A percentile compares a stretch with the other conserved stretches of the same genome.
Evolutionary conservation across 2,888 invertebrate species (phyloP).

Genomic region (Polyploca ridens): DNA sequence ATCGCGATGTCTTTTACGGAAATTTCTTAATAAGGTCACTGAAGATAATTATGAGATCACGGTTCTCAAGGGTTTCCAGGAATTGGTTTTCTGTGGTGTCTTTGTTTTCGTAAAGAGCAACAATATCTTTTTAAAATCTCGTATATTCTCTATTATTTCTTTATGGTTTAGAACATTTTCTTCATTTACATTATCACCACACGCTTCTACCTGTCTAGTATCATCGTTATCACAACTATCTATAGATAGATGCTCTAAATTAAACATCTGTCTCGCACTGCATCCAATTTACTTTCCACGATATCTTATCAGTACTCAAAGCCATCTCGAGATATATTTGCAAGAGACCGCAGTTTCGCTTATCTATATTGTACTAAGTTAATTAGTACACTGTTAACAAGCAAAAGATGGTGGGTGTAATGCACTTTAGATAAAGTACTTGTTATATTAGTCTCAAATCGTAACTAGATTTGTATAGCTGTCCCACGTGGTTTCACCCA

Average conservation of each 20-base stretch:
- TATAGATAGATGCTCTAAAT: slow-evolving; percentile 26
- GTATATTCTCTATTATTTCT: neutral
- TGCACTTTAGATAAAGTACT: slow-evolving; percentile 7
- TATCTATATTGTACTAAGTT: slow-evolving; percentile 8
- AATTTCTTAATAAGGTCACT: neutral
- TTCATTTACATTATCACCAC: neutral
- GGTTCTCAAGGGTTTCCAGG: neutral
- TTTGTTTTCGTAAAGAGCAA: neutral
- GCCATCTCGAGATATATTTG: slow-evolving; percentile 30
- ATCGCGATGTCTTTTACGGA: neutral
- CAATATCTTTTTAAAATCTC: neutral
- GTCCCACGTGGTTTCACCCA: too few species aligned
- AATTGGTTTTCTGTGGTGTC: too few species aligned
- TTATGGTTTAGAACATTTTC: neutral
- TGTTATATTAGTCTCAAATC: neutral
- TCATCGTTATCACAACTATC: neutral
- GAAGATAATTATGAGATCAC: neutral
- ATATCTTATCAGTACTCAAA: slow-evolving; percentile 45
- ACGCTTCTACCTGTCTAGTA: neutral
- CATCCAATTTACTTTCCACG: slow-evolving; percentile 47
- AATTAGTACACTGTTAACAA: slow-evolving; percentile 11
- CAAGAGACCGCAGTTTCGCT: slow-evolving; percentile 16
- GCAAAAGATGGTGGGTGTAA: slow-evolving; percentile 3
- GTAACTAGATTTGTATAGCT: neutral
- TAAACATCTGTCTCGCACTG: slow-evolving; percentile 40